These are phyloP conservation scores for Sialis lutaria DNA, from an alignment of 2,888 invertebrate genomes.

Conservation along the genomic window DNA sequence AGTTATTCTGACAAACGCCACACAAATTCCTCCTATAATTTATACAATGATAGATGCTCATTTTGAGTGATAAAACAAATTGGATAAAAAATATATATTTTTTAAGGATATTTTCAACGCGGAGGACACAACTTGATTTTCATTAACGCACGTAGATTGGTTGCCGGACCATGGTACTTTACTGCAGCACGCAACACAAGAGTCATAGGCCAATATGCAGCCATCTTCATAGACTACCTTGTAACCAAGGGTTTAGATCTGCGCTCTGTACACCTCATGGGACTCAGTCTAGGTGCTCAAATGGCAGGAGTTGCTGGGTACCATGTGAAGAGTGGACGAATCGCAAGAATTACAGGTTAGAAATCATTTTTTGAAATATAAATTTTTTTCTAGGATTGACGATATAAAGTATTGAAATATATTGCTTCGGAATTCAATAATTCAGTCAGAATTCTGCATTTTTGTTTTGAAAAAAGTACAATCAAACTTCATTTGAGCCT, in stretches of 20 bases:
- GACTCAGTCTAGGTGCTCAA: conserved; percentile 45
- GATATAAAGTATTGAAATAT: background rate
- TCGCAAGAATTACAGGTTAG: conserved; percentile 38
- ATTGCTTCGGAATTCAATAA: too few species aligned
- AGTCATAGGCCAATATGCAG: conserved; percentile 39
- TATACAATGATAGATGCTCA: too few species aligned
- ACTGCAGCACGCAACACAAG: conserved; percentile 37
- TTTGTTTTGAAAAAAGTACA: too few species aligned
- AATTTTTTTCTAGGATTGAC: background rate
- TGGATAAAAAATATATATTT: conserved; percentile 4
- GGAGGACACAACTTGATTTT: conserved; percentile 40
- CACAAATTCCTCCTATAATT: too few species aligned
- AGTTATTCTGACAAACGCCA: too few species aligned
- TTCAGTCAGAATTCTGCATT: too few species aligned
- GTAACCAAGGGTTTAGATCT: conserved; percentile 36
- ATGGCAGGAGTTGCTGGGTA: conserved; percentile 44
- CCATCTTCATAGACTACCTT: conserved; percentile 37
- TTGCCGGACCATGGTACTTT: conserved; percentile 46
- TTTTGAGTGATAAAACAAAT: too few species aligned
- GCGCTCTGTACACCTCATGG: conserved; percentile 37
- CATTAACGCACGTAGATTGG: conserved; percentile 35
- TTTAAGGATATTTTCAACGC: conserved; percentile 38
- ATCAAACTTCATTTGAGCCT: background rate
- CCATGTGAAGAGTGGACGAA: conserved; percentile 31
- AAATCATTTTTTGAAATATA: background rate